Percentiles rank a stretch among this genome's conserved stretches.
phyloP scores from a whole-genome alignment of 2,797 vertebrate genomes.

The Poecilia gillii region DNA sequence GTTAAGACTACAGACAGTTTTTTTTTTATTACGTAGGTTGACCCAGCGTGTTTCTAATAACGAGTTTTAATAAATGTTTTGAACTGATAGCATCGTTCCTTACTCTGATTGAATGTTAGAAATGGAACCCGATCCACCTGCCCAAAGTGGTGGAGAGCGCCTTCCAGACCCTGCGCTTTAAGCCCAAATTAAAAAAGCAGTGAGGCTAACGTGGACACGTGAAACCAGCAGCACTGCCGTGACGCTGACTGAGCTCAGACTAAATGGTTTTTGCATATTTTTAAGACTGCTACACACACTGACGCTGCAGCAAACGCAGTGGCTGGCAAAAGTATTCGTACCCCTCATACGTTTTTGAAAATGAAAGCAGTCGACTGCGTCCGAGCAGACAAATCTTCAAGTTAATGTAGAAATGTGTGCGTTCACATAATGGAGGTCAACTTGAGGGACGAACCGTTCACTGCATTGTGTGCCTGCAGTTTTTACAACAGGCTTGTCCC shows the following conservation, averaged over 20 bases:
- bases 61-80: background rate
- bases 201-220: conserved; percentile 55
- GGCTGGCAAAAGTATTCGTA: background rate
- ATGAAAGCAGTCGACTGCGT: background rate
- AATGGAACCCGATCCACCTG: conserved; percentile 93
- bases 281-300: background rate
- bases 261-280: conserved; percentile 4
- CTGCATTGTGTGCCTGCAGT: background rate
- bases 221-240: conserved; percentile 38
- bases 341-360: background rate
- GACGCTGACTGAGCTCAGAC: conserved; percentile 6
- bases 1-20: no score
- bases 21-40: background rate
- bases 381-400: background rate
- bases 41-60: background rate
- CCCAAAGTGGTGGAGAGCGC: conserved; percentile 97
- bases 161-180: conserved; percentile 94
- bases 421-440: background rate
- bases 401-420: background rate
- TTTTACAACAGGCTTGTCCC: background rate
- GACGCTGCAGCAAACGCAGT: background rate
- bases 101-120: background rate
- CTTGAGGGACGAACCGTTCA: background rate
- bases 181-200: conserved; percentile 86
- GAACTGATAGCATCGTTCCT: background rate